Evolutionary conservation across 2,888 invertebrate species (phyloP).

Genomic region (Homarus gammarus): DNA sequence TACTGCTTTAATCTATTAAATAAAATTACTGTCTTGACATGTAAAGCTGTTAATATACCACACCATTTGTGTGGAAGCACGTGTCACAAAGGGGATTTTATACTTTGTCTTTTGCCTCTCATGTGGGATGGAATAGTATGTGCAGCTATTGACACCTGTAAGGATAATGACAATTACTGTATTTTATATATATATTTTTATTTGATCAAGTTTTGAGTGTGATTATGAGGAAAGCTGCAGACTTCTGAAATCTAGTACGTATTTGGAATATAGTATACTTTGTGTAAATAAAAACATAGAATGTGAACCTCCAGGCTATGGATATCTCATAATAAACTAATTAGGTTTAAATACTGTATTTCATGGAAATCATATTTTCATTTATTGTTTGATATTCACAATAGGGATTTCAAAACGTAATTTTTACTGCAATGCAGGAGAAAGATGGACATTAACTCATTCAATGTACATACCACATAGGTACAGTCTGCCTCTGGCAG

Average conservation of each 20-base stretch:
- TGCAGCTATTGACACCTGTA: too few relatives aligned
- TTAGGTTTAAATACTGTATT: background rate
- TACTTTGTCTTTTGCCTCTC: too few relatives aligned
- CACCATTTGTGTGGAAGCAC: too few relatives aligned
- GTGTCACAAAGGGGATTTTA: too few relatives aligned
- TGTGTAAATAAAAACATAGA: background rate
- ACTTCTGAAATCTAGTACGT: slow-evolving; percentile 9
- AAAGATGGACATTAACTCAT: background rate
- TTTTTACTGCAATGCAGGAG: too few relatives aligned
- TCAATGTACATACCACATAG: too few relatives aligned
- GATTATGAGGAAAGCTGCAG: slow-evolving; percentile 31
- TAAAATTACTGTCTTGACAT: too few relatives aligned
- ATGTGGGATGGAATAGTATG: too few relatives aligned
- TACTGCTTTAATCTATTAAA: too few relatives aligned
- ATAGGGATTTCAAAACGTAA: background rate
- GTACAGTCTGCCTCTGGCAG: background rate
- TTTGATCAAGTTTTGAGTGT: slow-evolving; percentile 39
- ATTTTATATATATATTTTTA: slow-evolving; percentile 42
- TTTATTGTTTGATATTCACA: background rate
- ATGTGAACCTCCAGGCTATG: slow-evolving; percentile 6
- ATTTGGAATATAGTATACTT: slow-evolving; percentile 15
- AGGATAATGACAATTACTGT: too few relatives aligned
- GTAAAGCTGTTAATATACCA: too few relatives aligned
- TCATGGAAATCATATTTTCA: background rate
- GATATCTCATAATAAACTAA: background rate